Base-by-base conservation (phyloP, 2,113 vertebrate species). In the Megaleporinus macrocephalus region DNA sequence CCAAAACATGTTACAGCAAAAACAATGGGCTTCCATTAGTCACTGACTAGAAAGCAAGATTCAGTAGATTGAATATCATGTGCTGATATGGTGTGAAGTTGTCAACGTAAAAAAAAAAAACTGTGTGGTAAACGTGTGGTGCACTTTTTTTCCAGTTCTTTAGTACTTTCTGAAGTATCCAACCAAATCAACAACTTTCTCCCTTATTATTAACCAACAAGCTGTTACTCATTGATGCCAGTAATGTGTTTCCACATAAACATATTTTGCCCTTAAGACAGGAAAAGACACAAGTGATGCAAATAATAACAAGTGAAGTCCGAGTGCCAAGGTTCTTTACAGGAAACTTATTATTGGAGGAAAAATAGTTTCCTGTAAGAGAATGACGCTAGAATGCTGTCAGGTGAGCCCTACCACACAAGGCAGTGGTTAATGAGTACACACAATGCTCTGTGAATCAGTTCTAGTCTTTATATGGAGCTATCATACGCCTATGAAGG, bases 1-100 rank as follows among this genome's bases (percentile, higher is more conserved):
- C 69, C 66, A 80, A 85, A 62, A 27, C 75, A 69, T 33, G 59
- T 66, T 41, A 41, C 44, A 65, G 22, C 62, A 59, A 73, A 62
- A 22, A 73, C 27, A 61, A 79, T 36, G 22, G 66, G 33, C 36
- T 44, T 70, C 22, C 66, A 24, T 22, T 2, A 9, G 10, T 3
- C 65, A 36, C 11, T 68, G 29, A 57, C 65, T 70, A 24, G 55
- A 57, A 36, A 61, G 41, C 51, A 44, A 71, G 36, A 20, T 47
- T 36, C 20, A 62, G n/a, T 29, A 27, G 36, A 20, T 22, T 33
- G 14, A 47, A 29, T 49, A 49, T 29, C 53, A n/a, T 0, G 22
- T n/a, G 57, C 1, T 11, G 22, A 12, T 61, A 13, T 12, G 24
- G 9, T 26, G 24, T 13, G 5, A n/a, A 61, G n/a, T 0, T 11